Percentiles rank a stretch among this genome's conserved stretches.
Conservation (phyloP, 2,113 vertebrate species). For the Xiphophorus maculatus region DNA sequence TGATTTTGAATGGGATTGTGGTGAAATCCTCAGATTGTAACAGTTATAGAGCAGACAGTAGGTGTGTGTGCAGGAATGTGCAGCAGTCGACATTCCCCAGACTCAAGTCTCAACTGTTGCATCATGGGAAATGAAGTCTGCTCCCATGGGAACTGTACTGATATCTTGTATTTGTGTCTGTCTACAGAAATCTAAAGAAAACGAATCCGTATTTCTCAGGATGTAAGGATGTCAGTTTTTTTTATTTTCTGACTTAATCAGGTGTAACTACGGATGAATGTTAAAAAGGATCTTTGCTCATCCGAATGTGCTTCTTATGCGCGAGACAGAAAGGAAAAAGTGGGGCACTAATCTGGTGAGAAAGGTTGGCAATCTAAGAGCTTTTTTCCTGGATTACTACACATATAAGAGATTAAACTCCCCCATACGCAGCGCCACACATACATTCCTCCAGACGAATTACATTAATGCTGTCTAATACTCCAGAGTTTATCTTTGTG, state of each 20-base stretch:
- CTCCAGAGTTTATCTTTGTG: slow-evolving; percentile 28
- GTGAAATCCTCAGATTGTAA: neutral
- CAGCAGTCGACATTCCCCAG: slow-evolving; percentile 45
- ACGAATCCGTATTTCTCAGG: neutral
- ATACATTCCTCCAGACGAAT: slow-evolving; percentile 21
- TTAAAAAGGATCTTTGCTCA: neutral
- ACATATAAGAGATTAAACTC: slow-evolving; percentile 23
- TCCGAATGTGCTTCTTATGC: neutral
- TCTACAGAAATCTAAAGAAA: neutral
- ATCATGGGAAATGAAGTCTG: slow-evolving; percentile 54
- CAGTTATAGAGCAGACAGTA: neutral
- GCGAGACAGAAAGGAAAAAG: slow-evolving; percentile 13
- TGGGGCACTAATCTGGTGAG: slow-evolving; percentile 51
- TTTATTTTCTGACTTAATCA: no score
- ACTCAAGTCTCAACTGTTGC: slow-evolving; percentile 34
- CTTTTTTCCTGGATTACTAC: slow-evolving; percentile 29
- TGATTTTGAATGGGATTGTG: neutral
- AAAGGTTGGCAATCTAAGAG: slow-evolving; percentile 30
- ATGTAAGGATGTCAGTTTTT: neutral
- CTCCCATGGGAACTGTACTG: slow-evolving; percentile 19
- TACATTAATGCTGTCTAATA: slow-evolving; percentile 19
- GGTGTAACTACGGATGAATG: neutral
- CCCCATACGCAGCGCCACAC: slow-evolving; percentile 1
- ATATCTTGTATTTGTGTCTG: no score
- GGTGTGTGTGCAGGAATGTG: slow-evolving; percentile 47